These are phyloP conservation scores for Pycnomerus fuliginosus DNA, from an alignment of 2,888 invertebrate genomes.

Conservation along the genomic window DNA sequence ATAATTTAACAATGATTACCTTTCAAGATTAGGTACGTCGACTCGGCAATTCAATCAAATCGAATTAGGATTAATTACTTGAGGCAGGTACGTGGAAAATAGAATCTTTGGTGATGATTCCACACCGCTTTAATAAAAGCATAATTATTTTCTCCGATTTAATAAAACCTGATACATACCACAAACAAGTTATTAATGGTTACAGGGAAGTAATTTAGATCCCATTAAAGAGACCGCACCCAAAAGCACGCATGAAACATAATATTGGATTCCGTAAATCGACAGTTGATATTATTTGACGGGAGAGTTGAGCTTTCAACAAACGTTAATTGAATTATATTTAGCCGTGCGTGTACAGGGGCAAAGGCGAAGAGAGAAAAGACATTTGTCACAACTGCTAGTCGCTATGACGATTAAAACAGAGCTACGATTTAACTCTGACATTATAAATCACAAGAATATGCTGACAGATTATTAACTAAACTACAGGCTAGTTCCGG, in stretches of 20 bases:
- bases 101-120: conserved; percentile 10
- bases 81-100: too few species aligned
- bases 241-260: conserved; percentile 20
- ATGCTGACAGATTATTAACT: conserved; percentile 25
- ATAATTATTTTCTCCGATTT: conserved; percentile 20
- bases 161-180: conserved; percentile 20
- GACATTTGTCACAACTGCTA: conserved; percentile 27
- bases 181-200: conserved; percentile 21
- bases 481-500: conserved; percentile 13
- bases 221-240: conserved; percentile 17
- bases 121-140: conserved; percentile 19
- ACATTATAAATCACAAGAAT: conserved; percentile 25
- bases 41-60: too few species aligned
- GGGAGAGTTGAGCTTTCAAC: conserved; percentile 20
- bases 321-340: conserved; percentile 27
- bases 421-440: conserved; percentile 25
- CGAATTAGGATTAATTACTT: too few species aligned
- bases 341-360: conserved; percentile 23
- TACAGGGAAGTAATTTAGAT: conserved; percentile 20
- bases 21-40: too few species aligned
- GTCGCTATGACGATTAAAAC: conserved; percentile 26
- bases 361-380: conserved; percentile 21
- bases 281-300: conserved; percentile 22
- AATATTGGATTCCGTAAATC: conserved; percentile 20
- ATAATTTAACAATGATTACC: too few species aligned